Evolutionary conservation across 1,140 invertebrate species (phyloP), one percentile per base, ranked within the genome.

Genomic region (Anagrus nilaparvatae): DNA sequence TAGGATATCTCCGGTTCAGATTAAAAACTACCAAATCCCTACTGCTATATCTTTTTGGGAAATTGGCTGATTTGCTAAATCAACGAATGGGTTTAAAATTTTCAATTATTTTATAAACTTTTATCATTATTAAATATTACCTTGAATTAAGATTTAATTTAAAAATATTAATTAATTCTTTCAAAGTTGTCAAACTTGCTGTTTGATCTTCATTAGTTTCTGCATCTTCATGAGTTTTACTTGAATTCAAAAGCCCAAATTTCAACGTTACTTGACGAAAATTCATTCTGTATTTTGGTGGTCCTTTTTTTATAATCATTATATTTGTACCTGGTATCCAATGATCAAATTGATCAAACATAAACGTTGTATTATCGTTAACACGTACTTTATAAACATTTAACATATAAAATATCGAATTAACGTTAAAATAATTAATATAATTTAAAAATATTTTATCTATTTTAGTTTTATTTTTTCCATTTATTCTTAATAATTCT

Each of bases 201-300:
- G 52, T 44, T 1, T 64, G 56, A 0, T 64, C 55, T 5, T 55
- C 45, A n/a, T 55, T 47, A 0, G 24, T 43, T 8, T 43, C 49
- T 10, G 42, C 16, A 10, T 56, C 48, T 2, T n/a, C n/a, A n/a
- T n/a, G n/a, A n/a, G n/a, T n/a, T n/a, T 50, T 57, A 1, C 56
- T 67, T 2, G 54, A 58, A 38, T 69, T 68, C 16, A 64, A 53
- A 6, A 70, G 42, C 2, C 67, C 67, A 28, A 67, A 61, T 25
- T 59, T 45, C 0, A 68, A 52, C 13, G 64, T 61, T 10, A 55
- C 50, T 1, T 60, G 61, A 8, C 52, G 50, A 21, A 67, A 65
- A 37, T 65, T 58, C 20, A 52, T 58, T 20, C 64, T 46, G n/a
- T 60, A 41, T 23, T 64, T 61, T 2, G 61, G 57, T 18, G n/a